Evolutionary conservation across 1,140 invertebrate genomes (phyloP), one percentile per base, ranked within the genome.

Genomic region (Anastrepha ludens): DNA sequence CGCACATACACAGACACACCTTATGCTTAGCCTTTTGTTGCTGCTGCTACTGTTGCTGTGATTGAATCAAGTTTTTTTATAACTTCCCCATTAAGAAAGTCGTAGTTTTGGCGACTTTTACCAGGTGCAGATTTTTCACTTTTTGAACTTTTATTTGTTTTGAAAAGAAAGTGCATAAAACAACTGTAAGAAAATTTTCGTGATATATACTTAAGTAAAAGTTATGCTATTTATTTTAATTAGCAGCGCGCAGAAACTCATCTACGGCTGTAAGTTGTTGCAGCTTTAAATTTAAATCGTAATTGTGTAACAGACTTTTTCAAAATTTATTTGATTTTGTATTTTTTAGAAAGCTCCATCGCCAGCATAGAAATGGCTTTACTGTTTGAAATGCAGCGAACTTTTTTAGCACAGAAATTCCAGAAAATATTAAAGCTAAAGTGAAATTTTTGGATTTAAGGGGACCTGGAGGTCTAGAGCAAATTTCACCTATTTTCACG

Each of bases 191-290:
- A 62, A n/a, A 62, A 62, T 62, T n/a, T 55, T 55, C 0, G 50
- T 55, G 8, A 4, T 13, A 62, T 5, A 4, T 62, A n/a, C 60
- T 4, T 13, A 62, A 17, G 13, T 5, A 62, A 17, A 50, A 74
- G 70, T 50, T 74, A 17, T n/a, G 70, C 41, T 39, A 74, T 74
- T 74, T 44, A 74, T 74, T 74, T 44, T 74, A n/a, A 74, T 47
- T 47, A 74, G 29, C 29, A 29, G 29, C 29, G 29, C 29, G 29
- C 29, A 29, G 29, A 29, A 29, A 29, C 29, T 29, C 29, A 29
- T 29, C 29, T 29, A 29, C 29, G 0, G 29, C 29, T 29, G 29
- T 29, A 29, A 29, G 29, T 29, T 29, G 1, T 29, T 29, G 29
- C 29, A 29, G 29, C 29, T 29, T 29, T 29, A 29, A 29, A 29